phyloP scores from a whole-genome alignment of 2,888 invertebrate genomes.

The Phortica magna region DNA sequence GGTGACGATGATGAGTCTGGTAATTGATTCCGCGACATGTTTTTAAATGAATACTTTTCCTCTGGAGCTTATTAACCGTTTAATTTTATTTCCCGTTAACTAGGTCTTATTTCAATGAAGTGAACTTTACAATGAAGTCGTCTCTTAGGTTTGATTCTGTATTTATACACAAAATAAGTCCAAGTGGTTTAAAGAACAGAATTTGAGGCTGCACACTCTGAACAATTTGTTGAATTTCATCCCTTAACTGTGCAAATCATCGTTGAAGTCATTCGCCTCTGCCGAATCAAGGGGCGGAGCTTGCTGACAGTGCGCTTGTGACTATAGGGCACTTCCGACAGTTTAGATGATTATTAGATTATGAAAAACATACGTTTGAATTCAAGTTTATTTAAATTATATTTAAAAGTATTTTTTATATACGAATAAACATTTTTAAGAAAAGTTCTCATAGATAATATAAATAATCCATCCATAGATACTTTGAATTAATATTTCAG shows the following conservation, averaged over 20 bases:
- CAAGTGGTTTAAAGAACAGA: neutral
- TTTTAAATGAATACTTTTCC: neutral
- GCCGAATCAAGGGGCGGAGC: constrained; percentile 60
- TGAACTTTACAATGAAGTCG: constrained; percentile 56
- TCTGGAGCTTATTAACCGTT: neutral
- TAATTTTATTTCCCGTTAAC: no score
- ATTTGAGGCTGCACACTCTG: constrained; percentile 26
- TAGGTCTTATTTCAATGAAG: constrained; percentile 57
- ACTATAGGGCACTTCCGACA: neutral
- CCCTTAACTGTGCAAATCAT: constrained; percentile 51
- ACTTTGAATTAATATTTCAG: no score
- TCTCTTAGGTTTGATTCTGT: neutral
- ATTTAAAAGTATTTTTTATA: no score
- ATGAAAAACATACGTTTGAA: neutral
- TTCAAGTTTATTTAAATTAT: neutral
- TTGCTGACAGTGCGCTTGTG: constrained; percentile 46
- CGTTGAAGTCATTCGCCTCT: constrained; percentile 56
- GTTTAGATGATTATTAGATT: constrained; percentile 46
- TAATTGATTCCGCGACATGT: constrained; percentile 81
- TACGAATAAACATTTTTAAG: neutral
- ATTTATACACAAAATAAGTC: constrained; percentile 13
- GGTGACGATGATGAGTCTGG: constrained; percentile 86
- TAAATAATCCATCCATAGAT: no score
- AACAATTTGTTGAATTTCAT: constrained; percentile 40
- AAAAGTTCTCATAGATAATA: neutral